Evolutionary conservation across 2,888 invertebrate species (phyloP), one percentile per base, ranked within the genome.

Genomic region (Syrista parreyssii): DNA sequence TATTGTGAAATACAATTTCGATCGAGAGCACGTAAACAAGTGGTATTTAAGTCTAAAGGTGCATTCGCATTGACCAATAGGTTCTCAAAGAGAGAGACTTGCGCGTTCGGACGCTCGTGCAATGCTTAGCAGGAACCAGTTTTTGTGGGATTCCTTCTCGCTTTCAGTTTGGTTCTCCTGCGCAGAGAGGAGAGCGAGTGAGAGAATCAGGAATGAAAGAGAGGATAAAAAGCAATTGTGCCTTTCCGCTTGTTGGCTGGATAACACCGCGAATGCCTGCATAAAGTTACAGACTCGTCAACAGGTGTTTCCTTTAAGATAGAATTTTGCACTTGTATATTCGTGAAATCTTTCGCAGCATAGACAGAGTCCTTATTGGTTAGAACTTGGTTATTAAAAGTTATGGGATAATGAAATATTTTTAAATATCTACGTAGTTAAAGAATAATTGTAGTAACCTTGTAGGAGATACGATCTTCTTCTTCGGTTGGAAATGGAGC

Each of bases 381-480:
- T 55, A 55, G 40, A 55, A 23, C 9, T 55, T 55, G 9, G 23
- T 23, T 55, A 6, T 23, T 55, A n/a, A n/a, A n/a, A n/a, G n/a
- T n/a, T 6, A 55, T 6, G 4, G 40, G 40, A 55, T 55, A 55
- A 55, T 9, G 6, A 23, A 23, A 23, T 55, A 55, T 55, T 6
- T 55, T 55, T 23, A 23, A 55, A 55, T 23, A 55, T 23, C 40
- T 9, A 55, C 23, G 9, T 55, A 55, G 23, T 9, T 55, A 71
- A 71, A 71, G 71, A 32, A 71, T 33, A 71, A 31, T 71, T 55
- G 23, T 55, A 34, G 12, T 15, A 80, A 88, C 88, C 86, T 88
- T 88, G 81, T 82, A 85, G 75, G 82, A 84, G 79, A 76, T 78
- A 77, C 84, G 81, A 80, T 86, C 87, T 77, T 87, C 86, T 77